Evolutionary conservation across 1,140 invertebrate genomes (phyloP).

Genomic region (Rhyacophila brunnea): DNA sequence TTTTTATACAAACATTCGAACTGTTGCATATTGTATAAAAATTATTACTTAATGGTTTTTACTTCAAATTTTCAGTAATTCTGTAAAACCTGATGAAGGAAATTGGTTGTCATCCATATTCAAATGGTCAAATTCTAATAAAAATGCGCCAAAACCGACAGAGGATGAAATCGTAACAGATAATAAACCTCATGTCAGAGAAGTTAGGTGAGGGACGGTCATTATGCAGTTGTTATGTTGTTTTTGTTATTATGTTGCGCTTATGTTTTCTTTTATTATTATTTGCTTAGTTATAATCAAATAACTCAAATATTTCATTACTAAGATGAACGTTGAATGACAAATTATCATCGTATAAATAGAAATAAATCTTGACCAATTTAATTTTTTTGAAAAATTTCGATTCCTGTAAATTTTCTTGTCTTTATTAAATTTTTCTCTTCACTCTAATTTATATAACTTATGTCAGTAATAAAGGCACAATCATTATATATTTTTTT

Average conservation of each 20-base stretch:
- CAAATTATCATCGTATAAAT: no score
- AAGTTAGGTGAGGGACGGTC: constrained; percentile 35
- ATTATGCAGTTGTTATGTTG: neutral
- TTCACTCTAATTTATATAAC: no score
- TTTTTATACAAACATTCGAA: no score
- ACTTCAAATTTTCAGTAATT: neutral
- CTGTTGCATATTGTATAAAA: no score
- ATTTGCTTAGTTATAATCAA: neutral
- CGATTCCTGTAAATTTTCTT: no score
- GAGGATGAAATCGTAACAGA: neutral
- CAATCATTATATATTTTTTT: no score
- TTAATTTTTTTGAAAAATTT: no score
- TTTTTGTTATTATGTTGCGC: neutral
- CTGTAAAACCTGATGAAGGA: neutral
- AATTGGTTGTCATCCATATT: constrained; percentile 33
- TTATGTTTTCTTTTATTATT: constrained; percentile 1
- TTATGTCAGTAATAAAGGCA: no score
- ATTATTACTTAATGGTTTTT: neutral
- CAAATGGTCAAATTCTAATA: constrained; percentile 11
- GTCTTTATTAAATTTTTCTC: no score
- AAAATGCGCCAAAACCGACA: constrained; percentile 1
- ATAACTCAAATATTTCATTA: no score
- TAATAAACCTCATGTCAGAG: constrained; percentile 18
- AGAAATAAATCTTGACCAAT: no score
- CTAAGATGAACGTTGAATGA: no score